Base-by-base conservation (phyloP, 2,888 invertebrate species). In the Cephus pulcher region DNA sequence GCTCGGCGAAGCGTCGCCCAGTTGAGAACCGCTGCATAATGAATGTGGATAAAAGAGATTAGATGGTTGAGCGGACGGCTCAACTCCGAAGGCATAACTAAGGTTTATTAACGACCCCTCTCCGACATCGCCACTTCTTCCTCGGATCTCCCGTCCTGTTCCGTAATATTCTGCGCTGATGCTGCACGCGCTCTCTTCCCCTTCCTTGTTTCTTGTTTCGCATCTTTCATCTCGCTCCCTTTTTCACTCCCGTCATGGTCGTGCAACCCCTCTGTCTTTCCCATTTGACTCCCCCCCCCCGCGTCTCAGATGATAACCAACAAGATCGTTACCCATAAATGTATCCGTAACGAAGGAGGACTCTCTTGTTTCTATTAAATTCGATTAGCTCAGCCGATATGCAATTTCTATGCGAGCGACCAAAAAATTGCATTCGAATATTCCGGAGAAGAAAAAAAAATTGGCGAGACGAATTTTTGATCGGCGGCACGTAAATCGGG, bases 31-130 rank as follows among this genome's bases (percentile, higher is more conserved):
- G 35, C 87, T 86, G 87, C 77, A 81, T 86, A 87, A 88, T 83
- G 86, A 87, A 86, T 87, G 86, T 88, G 87, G 87, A 88, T 88
- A 88, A 87, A 88, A 84, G 86, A 87, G 88, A 88, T 88, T 88
- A 88, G 86, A 86, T 83, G 88, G 84, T 82, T 84, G 86, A 88
- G 84, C 84, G 82, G 84, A 85, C 86, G 85, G 83, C 80, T 76
- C 80, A 84, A 82, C 80, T 84, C 78, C 80, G 83, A 81, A 84
- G 85, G 85, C 84, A 85, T 84, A 84, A 83, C 85, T 84, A 87
- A 86, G 87, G 86, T 88, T 88, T 88, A 88, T 88, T 86, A 88
- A 88, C 87, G 87, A 86, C 83, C 83, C 81, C 56, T 75, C 68
- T 56, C 73, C 75, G 70, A 37, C 33, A 12, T 33, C 70, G 12